Conservation (phyloP, 2,888 invertebrate genomes). For the Ischnura elegans region DNA sequence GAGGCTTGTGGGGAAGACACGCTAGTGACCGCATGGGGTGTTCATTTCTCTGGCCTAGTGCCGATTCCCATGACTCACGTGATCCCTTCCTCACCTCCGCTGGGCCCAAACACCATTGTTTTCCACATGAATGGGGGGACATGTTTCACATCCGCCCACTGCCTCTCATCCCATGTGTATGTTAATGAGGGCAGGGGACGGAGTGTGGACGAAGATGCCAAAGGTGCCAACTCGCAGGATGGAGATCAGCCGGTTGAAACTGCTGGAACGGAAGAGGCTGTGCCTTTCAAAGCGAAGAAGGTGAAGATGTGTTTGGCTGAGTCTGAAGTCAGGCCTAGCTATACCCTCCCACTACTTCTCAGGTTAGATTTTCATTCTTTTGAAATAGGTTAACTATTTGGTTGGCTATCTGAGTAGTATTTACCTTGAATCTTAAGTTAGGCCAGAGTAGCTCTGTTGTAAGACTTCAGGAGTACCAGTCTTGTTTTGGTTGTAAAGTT, state of each 20-base stretch:
- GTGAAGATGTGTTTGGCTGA: constrained; percentile 80
- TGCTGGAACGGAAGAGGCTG: constrained; percentile 74
- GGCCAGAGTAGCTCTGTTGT: too few relatives aligned
- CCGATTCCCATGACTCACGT: constrained; percentile 77
- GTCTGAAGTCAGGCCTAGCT: constrained; percentile 86
- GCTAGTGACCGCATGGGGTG: constrained; percentile 89
- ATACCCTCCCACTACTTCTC: constrained; percentile 85
- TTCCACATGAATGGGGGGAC: constrained; percentile 92
- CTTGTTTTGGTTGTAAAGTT: too few relatives aligned
- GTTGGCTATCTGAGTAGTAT: too few relatives aligned
- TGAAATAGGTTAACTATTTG: too few relatives aligned
- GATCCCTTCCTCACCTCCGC: constrained; percentile 71
- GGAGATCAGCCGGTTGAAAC: constrained; percentile 76
- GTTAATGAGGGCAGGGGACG: background rate
- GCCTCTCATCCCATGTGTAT: constrained; percentile 73
- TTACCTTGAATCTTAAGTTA: too few relatives aligned
- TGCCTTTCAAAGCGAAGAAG: constrained; percentile 76
- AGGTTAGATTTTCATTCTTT: constrained; percentile 75
- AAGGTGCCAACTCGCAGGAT: constrained; percentile 71
- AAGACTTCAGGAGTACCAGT: too few relatives aligned
- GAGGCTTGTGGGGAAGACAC: constrained; percentile 72
- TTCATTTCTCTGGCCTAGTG: constrained; percentile 90
- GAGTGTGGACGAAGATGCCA: background rate
- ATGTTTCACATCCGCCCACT: constrained; percentile 85
- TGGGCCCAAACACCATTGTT: constrained; percentile 88